phyloP scores from a whole-genome alignment of 2,888 invertebrate genomes.

The Andrena praecox region DNA sequence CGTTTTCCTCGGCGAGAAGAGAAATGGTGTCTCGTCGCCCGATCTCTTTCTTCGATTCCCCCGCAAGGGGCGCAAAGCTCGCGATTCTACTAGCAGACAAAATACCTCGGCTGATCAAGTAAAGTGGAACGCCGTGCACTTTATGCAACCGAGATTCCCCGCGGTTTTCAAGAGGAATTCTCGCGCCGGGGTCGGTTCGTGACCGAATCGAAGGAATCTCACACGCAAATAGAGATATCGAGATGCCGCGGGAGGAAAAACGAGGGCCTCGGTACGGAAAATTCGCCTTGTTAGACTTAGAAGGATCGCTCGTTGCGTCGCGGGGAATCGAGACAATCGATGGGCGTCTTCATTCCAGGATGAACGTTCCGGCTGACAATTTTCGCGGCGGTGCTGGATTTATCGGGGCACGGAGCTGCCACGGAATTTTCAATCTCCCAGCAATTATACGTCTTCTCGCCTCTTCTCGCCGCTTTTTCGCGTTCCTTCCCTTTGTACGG shows the following conservation, averaged over 20 bases:
- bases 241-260: not conserved
- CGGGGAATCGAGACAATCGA: constrained; percentile 10
- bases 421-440: constrained; percentile 60
- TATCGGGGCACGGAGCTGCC: constrained; percentile 49
- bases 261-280: not conserved
- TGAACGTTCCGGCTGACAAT: constrained; percentile 22
- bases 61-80: too few relatives aligned
- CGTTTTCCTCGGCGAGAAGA: too few relatives aligned
- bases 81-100: too few relatives aligned
- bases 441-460: constrained; percentile 66
- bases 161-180: too few relatives aligned
- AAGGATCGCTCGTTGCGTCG: not conserved
- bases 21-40: too few relatives aligned
- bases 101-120: too few relatives aligned
- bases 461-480: constrained; percentile 55
- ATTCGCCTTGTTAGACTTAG: constrained; percentile 26
- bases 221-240: not conserved
- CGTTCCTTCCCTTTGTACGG: constrained; percentile 41
- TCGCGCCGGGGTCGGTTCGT: constrained; percentile 8
- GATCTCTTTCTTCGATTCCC: too few relatives aligned
- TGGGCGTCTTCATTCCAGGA: constrained; percentile 14
- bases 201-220: constrained; percentile 3
- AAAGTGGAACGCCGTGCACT: too few relatives aligned
- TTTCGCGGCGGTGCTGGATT: constrained; percentile 57
- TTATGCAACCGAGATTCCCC: too few relatives aligned